These are phyloP conservation scores for Gila robusta DNA, from an alignment of 2,797 vertebrate genomes.

Conservation along the genomic window DNA sequence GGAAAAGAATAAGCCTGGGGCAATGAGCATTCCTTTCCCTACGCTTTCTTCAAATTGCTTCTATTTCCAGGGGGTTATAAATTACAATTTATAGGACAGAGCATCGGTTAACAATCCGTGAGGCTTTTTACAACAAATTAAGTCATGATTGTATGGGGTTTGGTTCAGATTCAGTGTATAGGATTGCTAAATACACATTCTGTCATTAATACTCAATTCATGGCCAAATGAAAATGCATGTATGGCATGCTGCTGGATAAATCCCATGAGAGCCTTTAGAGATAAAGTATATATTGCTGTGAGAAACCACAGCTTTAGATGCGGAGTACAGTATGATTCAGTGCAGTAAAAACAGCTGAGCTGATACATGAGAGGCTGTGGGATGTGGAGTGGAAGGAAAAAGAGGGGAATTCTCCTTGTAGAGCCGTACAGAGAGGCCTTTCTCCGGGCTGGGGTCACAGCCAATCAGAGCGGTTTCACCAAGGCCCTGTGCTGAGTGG, in stretches of 20 bases:
- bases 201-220: constrained; percentile 17
- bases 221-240: constrained; percentile 9
- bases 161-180: background rate
- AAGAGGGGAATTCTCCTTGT: constrained; percentile 51
- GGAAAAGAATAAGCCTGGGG: constrained; percentile 54
- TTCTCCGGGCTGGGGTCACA: constrained; percentile 40
- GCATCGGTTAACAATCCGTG: constrained; percentile 27
- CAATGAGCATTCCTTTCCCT: constrained; percentile 63
- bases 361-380: constrained; percentile 48
- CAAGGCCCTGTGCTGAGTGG: constrained; percentile 37
- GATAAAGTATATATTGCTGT: constrained; percentile 16
- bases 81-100: constrained; percentile 44
- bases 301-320: constrained; percentile 36
- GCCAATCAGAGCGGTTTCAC: constrained; percentile 39
- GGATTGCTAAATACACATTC: constrained; percentile 22
- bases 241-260: constrained; percentile 37
- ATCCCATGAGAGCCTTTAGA: constrained; percentile 12
- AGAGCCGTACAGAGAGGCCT: constrained; percentile 53
- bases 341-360: constrained; percentile 41
- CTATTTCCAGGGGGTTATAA: constrained; percentile 54
- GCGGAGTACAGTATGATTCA: constrained; percentile 15
- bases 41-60: constrained; percentile 54
- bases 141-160: background rate
- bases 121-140: constrained; percentile 30
- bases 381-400: constrained; percentile 43